Conservation (phyloP, 2,888 invertebrate genomes). For the Mesorhabditis belari region DNA sequence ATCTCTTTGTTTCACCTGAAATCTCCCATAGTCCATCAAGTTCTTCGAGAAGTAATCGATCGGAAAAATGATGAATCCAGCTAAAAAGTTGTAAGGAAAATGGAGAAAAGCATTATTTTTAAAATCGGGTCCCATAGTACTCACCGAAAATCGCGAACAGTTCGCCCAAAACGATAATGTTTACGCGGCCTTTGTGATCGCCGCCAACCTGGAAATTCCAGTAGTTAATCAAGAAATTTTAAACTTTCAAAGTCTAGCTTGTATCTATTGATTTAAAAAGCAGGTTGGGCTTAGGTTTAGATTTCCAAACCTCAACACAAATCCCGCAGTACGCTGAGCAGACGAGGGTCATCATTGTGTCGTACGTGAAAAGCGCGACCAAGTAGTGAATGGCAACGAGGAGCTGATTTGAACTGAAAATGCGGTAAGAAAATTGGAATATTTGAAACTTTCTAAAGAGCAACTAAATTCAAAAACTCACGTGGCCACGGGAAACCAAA, state of each 20-base stretch:
- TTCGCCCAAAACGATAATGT: conserved; percentile 33
- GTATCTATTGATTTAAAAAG: conserved; percentile 37
- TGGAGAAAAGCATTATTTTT: not conserved
- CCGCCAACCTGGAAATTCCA: conserved; percentile 1
- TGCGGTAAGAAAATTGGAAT: not conserved
- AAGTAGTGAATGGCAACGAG: conserved; percentile 54
- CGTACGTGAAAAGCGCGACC: conserved; percentile 54
- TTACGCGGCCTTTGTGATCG: conserved; percentile 25
- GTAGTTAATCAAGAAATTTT: not conserved
- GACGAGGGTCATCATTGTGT: conserved; percentile 54
- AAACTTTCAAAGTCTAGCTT: not conserved
- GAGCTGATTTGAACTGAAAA: conserved; percentile 23
- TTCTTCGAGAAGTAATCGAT: conserved; percentile 37
- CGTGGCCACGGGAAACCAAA: conserved; percentile 55
- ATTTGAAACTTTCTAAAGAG: not conserved
- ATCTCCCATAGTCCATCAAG: conserved; percentile 49
- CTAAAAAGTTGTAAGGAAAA: conserved; percentile 8
- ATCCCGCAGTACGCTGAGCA: conserved; percentile 54
- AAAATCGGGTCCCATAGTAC: not conserved
- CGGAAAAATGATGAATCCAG: conserved; percentile 30
- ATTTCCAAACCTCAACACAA: conserved; percentile 52
- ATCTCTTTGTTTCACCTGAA: too few relatives aligned
- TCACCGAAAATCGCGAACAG: conserved; percentile 25
- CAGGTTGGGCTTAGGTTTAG: conserved; percentile 21
- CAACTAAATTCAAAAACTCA: conserved; percentile 19